These are phyloP conservation scores for Plumapathes pennacea DNA, from an alignment of 92 coral and sea anemone genomes.

Conservation along the genomic window DNA sequence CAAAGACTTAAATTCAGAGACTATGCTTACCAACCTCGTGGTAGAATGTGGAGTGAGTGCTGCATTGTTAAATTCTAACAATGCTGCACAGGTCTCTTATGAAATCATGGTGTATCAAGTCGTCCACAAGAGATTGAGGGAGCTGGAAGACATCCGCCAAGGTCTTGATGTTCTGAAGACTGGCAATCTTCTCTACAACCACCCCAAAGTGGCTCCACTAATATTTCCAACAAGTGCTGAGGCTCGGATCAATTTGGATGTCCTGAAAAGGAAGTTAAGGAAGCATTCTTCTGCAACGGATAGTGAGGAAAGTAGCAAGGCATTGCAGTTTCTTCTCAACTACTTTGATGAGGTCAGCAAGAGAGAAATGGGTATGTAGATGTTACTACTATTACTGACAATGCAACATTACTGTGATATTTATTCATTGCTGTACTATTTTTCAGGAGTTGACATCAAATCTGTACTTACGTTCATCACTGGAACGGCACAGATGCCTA, in stretches of 20 bases:
- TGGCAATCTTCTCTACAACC: slow-evolving; percentile 4
- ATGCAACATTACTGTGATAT: background rate
- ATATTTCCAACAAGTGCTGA: slow-evolving; percentile 30
- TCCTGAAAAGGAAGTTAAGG: slow-evolving; percentile 9
- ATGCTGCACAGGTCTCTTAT: slow-evolving; percentile 33
- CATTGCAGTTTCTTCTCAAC: slow-evolving; percentile 24
- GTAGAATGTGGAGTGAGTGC: slow-evolving; percentile 26
- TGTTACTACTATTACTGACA: too few relatives aligned
- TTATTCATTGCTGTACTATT: background rate
- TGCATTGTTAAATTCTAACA: slow-evolving; percentile 8
- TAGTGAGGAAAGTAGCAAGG: slow-evolving; percentile 7
- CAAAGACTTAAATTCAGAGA: slow-evolving; percentile 7
- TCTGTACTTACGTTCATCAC: slow-evolving; percentile 22
- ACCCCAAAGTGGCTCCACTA: slow-evolving; percentile 23
- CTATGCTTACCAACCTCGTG: slow-evolving; percentile 10
- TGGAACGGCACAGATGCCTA: slow-evolving; percentile 27
- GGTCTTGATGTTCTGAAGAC: slow-evolving; percentile 26
- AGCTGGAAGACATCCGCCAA: slow-evolving; percentile 30
- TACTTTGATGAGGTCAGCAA: slow-evolving; percentile 24
- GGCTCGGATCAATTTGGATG: slow-evolving; percentile 22
- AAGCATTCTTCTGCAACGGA: slow-evolving; percentile 10
- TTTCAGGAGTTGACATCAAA: slow-evolving; percentile 19
- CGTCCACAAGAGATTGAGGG: slow-evolving; percentile 27
- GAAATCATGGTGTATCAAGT: slow-evolving; percentile 49
- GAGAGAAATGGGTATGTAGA: slow-evolving; percentile 21